phyloP scores from a whole-genome alignment of 1,140 invertebrate genomes.

The Drosophila repleta region DNA sequence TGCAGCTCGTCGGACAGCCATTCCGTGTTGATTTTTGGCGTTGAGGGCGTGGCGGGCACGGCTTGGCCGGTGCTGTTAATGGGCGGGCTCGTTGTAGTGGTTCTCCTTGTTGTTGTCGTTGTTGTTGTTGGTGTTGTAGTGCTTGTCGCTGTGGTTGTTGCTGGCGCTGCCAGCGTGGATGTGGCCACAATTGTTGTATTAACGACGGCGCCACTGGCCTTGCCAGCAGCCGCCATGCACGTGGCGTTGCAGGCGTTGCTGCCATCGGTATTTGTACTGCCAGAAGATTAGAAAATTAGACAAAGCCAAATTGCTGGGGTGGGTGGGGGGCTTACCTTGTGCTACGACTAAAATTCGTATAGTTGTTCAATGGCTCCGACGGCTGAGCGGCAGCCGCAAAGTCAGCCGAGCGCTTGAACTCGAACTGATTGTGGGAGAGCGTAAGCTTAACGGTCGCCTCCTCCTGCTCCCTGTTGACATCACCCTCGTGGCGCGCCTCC shows the following conservation, averaged over 20 bases:
- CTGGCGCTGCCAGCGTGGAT: background rate
- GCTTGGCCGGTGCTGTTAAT: constrained; percentile 20
- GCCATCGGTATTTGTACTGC: constrained; percentile 62
- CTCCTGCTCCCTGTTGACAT: background rate
- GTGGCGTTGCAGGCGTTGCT: constrained; percentile 29
- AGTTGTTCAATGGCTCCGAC: constrained; percentile 61
- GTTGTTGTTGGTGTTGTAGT: background rate
- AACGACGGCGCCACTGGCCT: background rate
- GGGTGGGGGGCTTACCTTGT: constrained; percentile 40
- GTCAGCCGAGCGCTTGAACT: constrained; percentile 70
- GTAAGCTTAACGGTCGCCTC: constrained; percentile 6
- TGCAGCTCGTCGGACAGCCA: constrained; percentile 65
- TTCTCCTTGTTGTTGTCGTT: constrained; percentile 7
- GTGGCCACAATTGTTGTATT: constrained; percentile 8
- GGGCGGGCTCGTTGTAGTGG: constrained; percentile 18
- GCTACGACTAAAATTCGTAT: constrained; percentile 70
- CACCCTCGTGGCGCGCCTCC: background rate
- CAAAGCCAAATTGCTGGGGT: background rate
- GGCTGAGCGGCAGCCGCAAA: constrained; percentile 34
- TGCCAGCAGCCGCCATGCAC: constrained; percentile 8
- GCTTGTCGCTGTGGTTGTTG: background rate
- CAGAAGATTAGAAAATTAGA: background rate
- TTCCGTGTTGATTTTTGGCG: constrained; percentile 69
- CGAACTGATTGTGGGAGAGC: constrained; percentile 47
- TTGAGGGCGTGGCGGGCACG: constrained; percentile 57